Evolutionary conservation across 2,113 vertebrate genomes (phyloP).

Genomic region (Nansenia antarctica): DNA sequence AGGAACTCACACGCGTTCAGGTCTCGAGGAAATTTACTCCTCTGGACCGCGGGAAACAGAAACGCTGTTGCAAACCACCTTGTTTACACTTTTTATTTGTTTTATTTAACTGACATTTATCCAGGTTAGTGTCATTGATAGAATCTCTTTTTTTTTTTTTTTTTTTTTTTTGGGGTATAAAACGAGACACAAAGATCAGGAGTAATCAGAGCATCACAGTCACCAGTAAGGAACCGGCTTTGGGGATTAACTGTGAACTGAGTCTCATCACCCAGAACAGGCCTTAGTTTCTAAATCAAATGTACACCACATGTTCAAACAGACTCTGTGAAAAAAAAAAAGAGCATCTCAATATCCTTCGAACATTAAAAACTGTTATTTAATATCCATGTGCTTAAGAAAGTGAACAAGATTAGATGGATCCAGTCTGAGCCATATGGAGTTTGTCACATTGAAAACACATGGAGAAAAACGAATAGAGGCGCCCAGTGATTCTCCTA

Average conservation of each 20-base stretch:
- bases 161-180: no score
- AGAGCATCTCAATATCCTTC: conserved; percentile 48
- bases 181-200: no score
- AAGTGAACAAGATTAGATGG: conserved; percentile 54
- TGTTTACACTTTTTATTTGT: no score
- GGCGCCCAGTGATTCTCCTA: conserved; percentile 35
- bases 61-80: no score
- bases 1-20: no score
- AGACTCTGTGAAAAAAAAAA: conserved; percentile 13
- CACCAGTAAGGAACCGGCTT: no score
- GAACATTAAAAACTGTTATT: conserved; percentile 48
- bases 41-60: no score
- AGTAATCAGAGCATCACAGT: no score
- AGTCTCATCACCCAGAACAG: conserved; percentile 10
- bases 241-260: background rate
- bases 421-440: conserved; percentile 34
- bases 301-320: conserved; percentile 52
- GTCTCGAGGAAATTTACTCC: no score
- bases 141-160: no score
- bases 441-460: conserved; percentile 60
- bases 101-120: no score
- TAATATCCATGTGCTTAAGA: conserved; percentile 33
- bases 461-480: conserved; percentile 55
- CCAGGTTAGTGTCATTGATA: no score
- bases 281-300: conserved; percentile 17